These are phyloP conservation scores for Capreolus pygargus DNA, from an alignment of 2,113 vertebrate genomes.

Conservation along the genomic window DNA sequence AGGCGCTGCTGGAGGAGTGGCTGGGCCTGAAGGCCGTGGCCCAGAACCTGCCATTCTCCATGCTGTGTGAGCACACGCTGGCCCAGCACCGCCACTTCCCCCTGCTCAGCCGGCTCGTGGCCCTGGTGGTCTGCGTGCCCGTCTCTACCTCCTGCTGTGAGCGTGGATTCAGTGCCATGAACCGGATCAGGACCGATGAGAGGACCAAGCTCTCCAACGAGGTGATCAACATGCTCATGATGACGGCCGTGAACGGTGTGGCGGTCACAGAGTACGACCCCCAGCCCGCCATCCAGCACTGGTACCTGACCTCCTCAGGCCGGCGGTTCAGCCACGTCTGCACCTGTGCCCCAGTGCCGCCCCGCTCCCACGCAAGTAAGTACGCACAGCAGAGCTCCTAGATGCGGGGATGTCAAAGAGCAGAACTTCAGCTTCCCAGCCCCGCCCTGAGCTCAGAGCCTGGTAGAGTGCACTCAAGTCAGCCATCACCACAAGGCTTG, in stretches of 20 bases:
- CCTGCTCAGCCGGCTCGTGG: conserved; percentile 49
- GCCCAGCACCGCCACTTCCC: conserved; percentile 41
- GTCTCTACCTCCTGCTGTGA: conserved; percentile 58
- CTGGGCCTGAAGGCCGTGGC: neutral
- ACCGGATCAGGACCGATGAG: conserved; percentile 52
- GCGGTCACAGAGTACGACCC: conserved; percentile 62
- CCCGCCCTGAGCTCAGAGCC: neutral
- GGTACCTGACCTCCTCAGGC: conserved; percentile 71
- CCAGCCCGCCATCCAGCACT: conserved; percentile 65
- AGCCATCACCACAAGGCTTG: neutral
- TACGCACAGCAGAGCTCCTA: neutral
- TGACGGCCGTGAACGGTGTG: conserved; percentile 58
- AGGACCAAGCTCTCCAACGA: conserved; percentile 68
- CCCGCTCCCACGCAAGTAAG: neutral
- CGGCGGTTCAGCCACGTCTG: conserved; percentile 50
- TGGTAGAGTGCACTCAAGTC: neutral
- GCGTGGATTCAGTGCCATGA: conserved; percentile 60
- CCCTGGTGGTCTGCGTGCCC: conserved; percentile 28
- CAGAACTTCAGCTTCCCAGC: neutral
- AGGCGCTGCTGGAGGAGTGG: conserved; percentile 51
- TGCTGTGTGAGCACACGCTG: conserved; percentile 20
- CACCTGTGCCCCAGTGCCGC: neutral
- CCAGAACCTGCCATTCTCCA: conserved; percentile 43
- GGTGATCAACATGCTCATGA: conserved; percentile 68
- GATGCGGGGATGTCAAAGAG: rapidly evolving